Evolutionary conservation across 2,797 vertebrate genomes (phyloP).

Genomic region (Sebastes itinus): DNA sequence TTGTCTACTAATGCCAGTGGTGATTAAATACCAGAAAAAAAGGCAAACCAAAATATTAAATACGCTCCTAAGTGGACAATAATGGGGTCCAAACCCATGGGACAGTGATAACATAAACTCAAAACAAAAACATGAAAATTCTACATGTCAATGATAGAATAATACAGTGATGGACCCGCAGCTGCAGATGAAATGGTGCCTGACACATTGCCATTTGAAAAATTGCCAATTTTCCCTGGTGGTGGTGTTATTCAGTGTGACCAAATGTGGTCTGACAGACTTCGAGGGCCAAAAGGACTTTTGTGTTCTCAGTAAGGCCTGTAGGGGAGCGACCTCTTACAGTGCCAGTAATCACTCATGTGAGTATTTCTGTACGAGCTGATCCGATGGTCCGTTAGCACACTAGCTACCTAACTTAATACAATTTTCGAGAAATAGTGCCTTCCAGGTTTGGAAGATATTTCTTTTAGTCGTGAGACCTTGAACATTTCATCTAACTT

Average conservation of each 20-base stretch:
- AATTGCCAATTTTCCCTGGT: constrained; percentile 23
- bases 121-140: background rate
- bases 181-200: constrained; percentile 29
- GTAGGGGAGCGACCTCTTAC: background rate
- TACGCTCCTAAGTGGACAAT: background rate
- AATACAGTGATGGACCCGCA: background rate
- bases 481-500: background rate
- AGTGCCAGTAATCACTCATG: constrained; percentile 7
- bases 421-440: background rate
- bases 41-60: background rate
- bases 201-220: constrained; percentile 46
- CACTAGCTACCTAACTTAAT: background rate
- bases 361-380: background rate
- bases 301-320: constrained; percentile 5
- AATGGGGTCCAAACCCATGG: background rate
- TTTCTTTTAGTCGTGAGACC: background rate
- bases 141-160: background rate
- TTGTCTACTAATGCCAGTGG: background rate
- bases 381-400: background rate
- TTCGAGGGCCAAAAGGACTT: constrained; percentile 14
- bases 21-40: background rate
- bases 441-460: background rate
- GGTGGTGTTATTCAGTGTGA: constrained; percentile 37
- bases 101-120: background rate
- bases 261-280: constrained; percentile 47